Evolutionary conservation across 2,888 invertebrate genomes (phyloP).

Genomic region (Watsonalla cultraria): DNA sequence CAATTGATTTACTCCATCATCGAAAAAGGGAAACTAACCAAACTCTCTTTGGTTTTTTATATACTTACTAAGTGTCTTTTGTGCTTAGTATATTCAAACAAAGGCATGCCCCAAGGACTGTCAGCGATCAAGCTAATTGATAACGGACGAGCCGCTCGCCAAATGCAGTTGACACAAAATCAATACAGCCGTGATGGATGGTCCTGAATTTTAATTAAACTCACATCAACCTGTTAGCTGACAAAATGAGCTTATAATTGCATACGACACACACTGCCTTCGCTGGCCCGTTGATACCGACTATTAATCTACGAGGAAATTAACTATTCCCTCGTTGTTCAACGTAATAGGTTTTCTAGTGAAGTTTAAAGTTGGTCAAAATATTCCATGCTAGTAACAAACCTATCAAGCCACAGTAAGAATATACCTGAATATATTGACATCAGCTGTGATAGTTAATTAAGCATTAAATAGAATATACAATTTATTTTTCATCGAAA

Average conservation of each 20-base stretch:
- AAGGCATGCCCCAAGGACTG: slow-evolving; percentile 22
- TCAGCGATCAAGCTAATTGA: slow-evolving; percentile 55
- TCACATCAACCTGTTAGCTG: slow-evolving; percentile 64
- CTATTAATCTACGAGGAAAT: slow-evolving; percentile 1
- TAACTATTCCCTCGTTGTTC: slow-evolving; percentile 1
- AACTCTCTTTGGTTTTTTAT: too few species aligned
- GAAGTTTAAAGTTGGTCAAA: background rate
- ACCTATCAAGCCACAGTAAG: too few species aligned
- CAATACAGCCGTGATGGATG: slow-evolving; percentile 72
- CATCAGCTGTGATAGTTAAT: too few species aligned
- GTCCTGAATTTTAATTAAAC: slow-evolving; percentile 71
- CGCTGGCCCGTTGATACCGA: slow-evolving; percentile 1
- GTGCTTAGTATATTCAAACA: background rate
- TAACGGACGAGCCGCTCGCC: slow-evolving; percentile 49
- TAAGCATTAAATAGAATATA: too few species aligned
- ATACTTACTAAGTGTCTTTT: background rate
- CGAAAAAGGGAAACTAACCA: too few species aligned
- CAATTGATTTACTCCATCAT: too few species aligned
- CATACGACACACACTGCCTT: slow-evolving; percentile 21
- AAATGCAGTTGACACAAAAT: slow-evolving; percentile 70
- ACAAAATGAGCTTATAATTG: slow-evolving; percentile 71
- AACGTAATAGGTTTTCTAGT: background rate
- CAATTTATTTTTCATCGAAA: too few species aligned
- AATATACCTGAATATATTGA: too few species aligned
- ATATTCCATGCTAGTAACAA: too few species aligned